A percentile compares a stretch with the other conserved stretches of the same genome.
phyloP scores from a whole-genome alignment of 2,888 invertebrate species.

The Cordylochernes scorpioides region DNA sequence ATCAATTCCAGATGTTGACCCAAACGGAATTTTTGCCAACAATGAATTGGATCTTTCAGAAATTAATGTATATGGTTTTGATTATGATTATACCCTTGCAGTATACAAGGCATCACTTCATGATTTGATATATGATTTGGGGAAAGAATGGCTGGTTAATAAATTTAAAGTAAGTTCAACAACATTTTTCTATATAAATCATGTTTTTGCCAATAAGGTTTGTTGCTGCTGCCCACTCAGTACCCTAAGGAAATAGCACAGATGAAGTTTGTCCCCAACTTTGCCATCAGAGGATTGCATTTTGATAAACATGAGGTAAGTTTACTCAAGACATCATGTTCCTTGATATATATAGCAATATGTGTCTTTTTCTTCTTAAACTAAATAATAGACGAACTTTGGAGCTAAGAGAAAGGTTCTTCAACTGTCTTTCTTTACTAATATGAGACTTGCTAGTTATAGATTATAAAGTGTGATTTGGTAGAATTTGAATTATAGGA shows the following conservation, averaged over 20 bases:
- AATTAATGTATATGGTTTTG: conserved; percentile 84
- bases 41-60: conserved; percentile 75
- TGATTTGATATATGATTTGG: conserved; percentile 63
- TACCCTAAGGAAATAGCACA: conserved; percentile 54
- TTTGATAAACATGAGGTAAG: conserved; percentile 65
- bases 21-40: conserved; percentile 72
- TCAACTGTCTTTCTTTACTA: too few species aligned
- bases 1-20: conserved; percentile 31
- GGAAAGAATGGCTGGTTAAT: conserved; percentile 54
- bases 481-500: too few species aligned
- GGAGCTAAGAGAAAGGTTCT: too few species aligned
- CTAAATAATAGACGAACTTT: too few species aligned
- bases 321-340: too few species aligned
- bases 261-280: conserved; percentile 64
- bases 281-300: conserved; percentile 87
- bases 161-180: conserved; percentile 44
- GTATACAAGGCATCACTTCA: conserved; percentile 73
- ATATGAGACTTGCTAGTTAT: too few species aligned
- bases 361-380: too few species aligned
- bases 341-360: too few species aligned
- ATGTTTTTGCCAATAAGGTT: too few species aligned
- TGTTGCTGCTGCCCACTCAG: conserved; percentile 27
- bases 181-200: conserved; percentile 3
- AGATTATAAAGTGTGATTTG: too few species aligned
- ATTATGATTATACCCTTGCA: conserved; percentile 91